Base-by-base conservation (phyloP, 2,888 invertebrate species). In the Hetaerina titia region DNA sequence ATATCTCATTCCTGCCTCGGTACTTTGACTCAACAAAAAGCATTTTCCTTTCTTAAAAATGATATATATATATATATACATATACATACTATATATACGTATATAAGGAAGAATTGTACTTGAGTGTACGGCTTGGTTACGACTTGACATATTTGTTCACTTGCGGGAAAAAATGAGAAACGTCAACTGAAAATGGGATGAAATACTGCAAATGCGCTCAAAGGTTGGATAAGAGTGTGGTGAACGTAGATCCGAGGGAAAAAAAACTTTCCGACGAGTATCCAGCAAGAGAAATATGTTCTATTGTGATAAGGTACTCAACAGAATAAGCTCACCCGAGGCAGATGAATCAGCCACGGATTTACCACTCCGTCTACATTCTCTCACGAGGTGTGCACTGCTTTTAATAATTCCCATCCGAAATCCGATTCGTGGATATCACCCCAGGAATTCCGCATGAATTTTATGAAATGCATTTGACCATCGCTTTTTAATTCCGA, bases 321-420 rank as follows among this genome's bases (percentile, higher is more conserved):
- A 25, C 81, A 81, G 81, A 81, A 81, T 81, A 81, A 81, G 31
- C 81, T 81, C 81, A 81, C 81, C 25, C 81, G 81, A 81, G 31
- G 81, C 81, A 81, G 81, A 81, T 81, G 81, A 81, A 81, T 81
- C 22, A 25, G 31, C 25, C 13, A 31, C 81, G 15, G 31, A 19
- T 81, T 31, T 81, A 31, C 69, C 8, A 81, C 31, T 31, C 22
- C 81, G 81, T 13, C 22, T 31, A 31, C 81, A 81, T 81, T 81
- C 81, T 81, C 81, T 31, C 31, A 31, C 81, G 31, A 81, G 31
- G 25, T n/a, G 13, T 81, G 25, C 81, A 81, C 31, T 11, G 31
- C 31, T 13, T 45, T 25, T 11, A 31, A 81, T 81, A 25, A 81
- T 31, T 81, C 31, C 31, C 81, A 8, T 81, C 81, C 81, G 81